phyloP scores from a whole-genome alignment of 2,113 vertebrate genomes.

The Gallinago media region DNA sequence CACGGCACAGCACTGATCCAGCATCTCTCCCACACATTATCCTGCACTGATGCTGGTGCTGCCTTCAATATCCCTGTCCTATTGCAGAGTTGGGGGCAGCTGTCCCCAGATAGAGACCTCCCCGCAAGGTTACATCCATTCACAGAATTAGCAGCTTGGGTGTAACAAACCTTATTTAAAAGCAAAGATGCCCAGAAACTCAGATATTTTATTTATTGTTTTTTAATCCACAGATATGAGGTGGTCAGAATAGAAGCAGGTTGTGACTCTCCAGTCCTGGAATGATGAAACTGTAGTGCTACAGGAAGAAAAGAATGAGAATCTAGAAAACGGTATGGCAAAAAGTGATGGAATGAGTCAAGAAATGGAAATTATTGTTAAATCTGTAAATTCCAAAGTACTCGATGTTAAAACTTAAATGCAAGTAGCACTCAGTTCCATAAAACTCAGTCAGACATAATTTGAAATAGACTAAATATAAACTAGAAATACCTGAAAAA shows the following conservation, averaged over 20 bases:
- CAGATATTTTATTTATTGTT: not conserved
- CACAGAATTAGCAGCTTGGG: not conserved
- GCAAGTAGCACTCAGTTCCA: not conserved
- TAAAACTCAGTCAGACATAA: not conserved
- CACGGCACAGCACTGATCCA: not conserved
- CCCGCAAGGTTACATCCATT: not conserved
- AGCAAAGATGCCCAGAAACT: not conserved
- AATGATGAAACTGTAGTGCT: not conserved
- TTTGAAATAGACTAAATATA: not conserved
- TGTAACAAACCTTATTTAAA: not conserved
- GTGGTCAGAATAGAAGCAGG: not conserved
- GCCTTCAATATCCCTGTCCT: fast-evolving
- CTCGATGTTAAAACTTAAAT: not conserved
- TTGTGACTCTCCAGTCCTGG: not conserved
- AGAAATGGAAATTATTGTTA: not conserved
- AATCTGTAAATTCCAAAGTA: not conserved
- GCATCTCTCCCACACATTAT: not conserved
- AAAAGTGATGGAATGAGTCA: not conserved
- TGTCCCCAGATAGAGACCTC: not conserved
- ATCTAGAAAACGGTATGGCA: not conserved
- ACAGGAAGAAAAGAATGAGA: not conserved
- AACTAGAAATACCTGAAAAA: not conserved
- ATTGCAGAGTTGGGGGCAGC: not conserved
- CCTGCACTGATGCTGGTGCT: not conserved
- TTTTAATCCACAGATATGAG: not conserved